These are phyloP conservation scores for Apteryx owenii DNA, from an alignment of 2,113 vertebrate genomes.

Conservation along the genomic window DNA sequence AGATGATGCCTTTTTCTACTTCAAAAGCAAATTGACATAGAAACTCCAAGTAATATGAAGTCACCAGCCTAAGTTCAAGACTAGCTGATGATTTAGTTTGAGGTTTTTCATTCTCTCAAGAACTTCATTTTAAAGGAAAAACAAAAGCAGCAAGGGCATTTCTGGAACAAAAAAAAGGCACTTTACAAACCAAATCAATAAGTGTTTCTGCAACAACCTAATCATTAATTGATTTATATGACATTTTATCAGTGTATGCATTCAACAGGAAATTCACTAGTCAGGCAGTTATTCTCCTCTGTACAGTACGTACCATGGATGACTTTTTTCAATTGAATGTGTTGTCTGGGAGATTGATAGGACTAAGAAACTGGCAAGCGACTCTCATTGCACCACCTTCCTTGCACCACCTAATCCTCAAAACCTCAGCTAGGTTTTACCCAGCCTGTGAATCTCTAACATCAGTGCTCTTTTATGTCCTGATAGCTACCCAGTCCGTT, in stretches of 20 bases:
- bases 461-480: background rate
- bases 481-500: background rate
- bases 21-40: background rate
- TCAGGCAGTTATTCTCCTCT: background rate
- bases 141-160: background rate
- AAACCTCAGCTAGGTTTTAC: background rate
- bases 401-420: background rate
- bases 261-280: background rate
- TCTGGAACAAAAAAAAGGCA: background rate
- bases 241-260: background rate
- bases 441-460: background rate
- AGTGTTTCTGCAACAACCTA: background rate
- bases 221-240: slow-evolving; percentile 13
- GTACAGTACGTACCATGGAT: background rate
- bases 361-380: background rate
- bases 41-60: background rate
- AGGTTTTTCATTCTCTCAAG: background rate
- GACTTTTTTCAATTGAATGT: background rate
- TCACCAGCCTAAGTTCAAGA: background rate
- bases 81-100: background rate
- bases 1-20: background rate
- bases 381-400: background rate
- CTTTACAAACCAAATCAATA: background rate
- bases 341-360: background rate
- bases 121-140: background rate